Conservation (phyloP, 2,888 invertebrate species). For the Candidula unifasciata region DNA sequence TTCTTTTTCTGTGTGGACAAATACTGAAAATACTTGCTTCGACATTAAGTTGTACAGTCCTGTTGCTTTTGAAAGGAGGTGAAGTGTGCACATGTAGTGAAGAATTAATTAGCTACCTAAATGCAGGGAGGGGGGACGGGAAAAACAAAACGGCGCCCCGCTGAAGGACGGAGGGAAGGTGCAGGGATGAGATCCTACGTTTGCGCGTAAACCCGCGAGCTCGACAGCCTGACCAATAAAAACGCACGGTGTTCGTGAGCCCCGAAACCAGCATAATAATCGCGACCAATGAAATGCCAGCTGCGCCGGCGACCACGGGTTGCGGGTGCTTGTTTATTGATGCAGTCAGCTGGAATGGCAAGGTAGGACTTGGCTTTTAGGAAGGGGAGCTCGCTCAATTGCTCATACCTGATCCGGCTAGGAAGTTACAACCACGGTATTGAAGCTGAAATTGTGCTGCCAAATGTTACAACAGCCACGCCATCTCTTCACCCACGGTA, state of each 20-base stretch:
- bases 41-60: too few relatives aligned
- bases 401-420: too few relatives aligned
- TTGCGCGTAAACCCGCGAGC: slow-evolving; percentile 10
- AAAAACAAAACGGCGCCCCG: neutral
- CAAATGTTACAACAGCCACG: too few relatives aligned
- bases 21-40: too few relatives aligned
- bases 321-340: slow-evolving; percentile 41
- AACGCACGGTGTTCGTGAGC: neutral
- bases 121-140: too few relatives aligned
- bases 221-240: slow-evolving; percentile 9
- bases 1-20: too few relatives aligned
- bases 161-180: neutral
- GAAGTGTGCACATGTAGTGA: neutral
- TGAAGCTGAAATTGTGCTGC: too few relatives aligned
- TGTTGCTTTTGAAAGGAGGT: neutral
- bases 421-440: too few relatives aligned
- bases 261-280: slow-evolving; percentile 19
- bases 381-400: too few relatives aligned
- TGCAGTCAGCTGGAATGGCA: slow-evolving; percentile 38
- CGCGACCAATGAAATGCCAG: slow-evolving; percentile 9
- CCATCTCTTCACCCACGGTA: too few relatives aligned
- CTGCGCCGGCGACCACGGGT: slow-evolving; percentile 28
- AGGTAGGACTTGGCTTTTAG: slow-evolving; percentile 7
- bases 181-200: neutral
- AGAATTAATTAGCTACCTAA: neutral